Conservation (phyloP, 35 echinoderm and acorn worm species). For the Lytechinus variegatus region DNA sequence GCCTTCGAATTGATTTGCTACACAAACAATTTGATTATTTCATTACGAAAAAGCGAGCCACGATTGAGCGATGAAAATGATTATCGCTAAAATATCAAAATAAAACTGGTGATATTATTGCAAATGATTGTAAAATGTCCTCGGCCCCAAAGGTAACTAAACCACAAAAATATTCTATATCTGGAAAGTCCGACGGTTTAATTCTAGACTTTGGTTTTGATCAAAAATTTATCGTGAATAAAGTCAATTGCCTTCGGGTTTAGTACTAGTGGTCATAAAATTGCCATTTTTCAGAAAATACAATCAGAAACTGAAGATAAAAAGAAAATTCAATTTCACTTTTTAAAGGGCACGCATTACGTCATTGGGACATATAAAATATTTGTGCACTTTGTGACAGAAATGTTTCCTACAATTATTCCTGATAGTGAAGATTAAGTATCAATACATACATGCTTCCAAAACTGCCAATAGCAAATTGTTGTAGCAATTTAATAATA, state of each 20-base stretch:
- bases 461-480: too few relatives aligned
- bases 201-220: not conserved
- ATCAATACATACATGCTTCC: too few relatives aligned
- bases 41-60: not conserved
- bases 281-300: not conserved
- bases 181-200: not conserved
- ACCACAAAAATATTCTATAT: not conserved
- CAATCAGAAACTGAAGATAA: not conserved
- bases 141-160: not conserved
- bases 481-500: too few relatives aligned
- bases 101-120: not conserved
- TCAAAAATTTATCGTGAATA: not conserved
- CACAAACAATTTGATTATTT: slow-evolving; percentile 3
- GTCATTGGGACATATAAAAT: not conserved
- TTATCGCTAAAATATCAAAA: not conserved
- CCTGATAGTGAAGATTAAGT: too few relatives aligned
- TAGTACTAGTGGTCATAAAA: not conserved
- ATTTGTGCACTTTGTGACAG: not conserved
- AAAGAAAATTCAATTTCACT: not conserved
- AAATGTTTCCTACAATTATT: not conserved
- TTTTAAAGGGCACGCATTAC: not conserved
- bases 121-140: not conserved
- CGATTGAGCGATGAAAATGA: not conserved
- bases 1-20: not conserved
- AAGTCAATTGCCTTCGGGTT: not conserved